Evolutionary conservation across 2,797 vertebrate species (phyloP).

Genomic region (Coranthus polyacanthus): DNA sequence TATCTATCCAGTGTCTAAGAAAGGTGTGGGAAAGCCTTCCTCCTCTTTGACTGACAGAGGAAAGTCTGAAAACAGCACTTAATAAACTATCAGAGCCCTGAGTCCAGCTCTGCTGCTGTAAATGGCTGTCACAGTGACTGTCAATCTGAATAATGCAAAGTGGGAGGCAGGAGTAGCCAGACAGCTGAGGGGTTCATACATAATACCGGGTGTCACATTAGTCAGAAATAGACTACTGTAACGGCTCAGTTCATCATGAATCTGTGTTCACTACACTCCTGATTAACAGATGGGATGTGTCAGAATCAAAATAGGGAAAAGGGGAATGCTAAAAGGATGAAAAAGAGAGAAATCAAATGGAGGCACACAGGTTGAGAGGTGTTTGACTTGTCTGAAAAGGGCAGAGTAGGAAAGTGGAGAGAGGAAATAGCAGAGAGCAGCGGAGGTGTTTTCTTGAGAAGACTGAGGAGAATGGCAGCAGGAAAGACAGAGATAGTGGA

Average conservation of each 20-base stretch:
- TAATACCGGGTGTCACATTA: conserved; percentile 38
- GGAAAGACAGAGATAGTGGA: conserved; percentile 26
- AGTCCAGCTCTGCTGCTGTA: conserved; percentile 25
- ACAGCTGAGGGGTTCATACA: conserved; percentile 36
- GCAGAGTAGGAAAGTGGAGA: background rate
- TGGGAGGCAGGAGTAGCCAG: conserved; percentile 31
- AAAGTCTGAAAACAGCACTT: background rate
- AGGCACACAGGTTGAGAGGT: conserved; percentile 27
- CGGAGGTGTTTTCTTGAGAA: conserved; percentile 39
- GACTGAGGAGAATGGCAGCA: conserved; percentile 63
- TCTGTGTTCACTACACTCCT: conserved; percentile 22
- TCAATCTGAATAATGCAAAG: conserved; percentile 47
- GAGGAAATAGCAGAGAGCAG: conserved; percentile 57
- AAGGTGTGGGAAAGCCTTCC: background rate
- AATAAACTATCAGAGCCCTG: background rate
- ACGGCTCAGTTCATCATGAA: conserved; percentile 38
- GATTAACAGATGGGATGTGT: conserved; percentile 45
- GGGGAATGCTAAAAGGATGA: conserved; percentile 18
- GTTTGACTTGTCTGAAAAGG: conserved; percentile 38
- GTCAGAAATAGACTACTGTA: conserved; percentile 51
- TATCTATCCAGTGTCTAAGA: background rate
- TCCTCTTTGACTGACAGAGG: conserved; percentile 15
- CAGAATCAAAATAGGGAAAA: background rate
- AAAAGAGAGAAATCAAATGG: conserved; percentile 2
- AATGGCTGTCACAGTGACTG: conserved; percentile 35